Conservation (phyloP, 1,140 invertebrate species). For the Oedothorax gibbosus region DNA sequence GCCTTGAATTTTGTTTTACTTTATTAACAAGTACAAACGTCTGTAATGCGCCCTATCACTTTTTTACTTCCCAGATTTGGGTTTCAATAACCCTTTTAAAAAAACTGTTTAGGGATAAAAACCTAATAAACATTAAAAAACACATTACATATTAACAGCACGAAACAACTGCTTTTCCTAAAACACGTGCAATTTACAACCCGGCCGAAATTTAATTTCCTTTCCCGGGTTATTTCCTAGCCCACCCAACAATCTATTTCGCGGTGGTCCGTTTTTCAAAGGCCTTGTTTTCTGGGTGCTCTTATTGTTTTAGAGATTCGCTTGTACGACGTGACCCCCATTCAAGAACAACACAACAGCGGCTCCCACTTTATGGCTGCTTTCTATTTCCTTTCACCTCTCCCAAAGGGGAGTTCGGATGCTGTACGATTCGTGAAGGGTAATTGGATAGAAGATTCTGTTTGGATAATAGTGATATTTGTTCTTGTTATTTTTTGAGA, state of each 20-base stretch:
- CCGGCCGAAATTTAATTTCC: background rate
- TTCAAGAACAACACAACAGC: background rate
- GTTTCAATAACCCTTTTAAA: no score
- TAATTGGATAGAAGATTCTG: background rate
- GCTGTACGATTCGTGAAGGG: slow-evolving; percentile 9
- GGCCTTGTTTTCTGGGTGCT: background rate
- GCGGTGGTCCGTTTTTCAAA: slow-evolving; percentile 6
- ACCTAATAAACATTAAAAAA: no score
- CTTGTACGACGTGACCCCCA: slow-evolving; percentile 11
- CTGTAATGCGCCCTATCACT: no score
- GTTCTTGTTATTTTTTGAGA: no score
- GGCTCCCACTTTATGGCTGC: background rate
- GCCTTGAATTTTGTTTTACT: no score
- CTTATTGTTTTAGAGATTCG: slow-evolving; percentile 34
- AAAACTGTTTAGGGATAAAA: no score
- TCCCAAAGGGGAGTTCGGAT: slow-evolving; percentile 1
- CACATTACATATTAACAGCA: no score
- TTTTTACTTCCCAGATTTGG: no score
- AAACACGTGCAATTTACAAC: background rate
- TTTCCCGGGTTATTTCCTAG: background rate
- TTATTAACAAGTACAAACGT: no score
- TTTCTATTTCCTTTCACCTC: background rate
- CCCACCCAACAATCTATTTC: slow-evolving; percentile 14
- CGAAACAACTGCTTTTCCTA: no score
- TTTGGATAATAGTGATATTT: no score